Evolutionary conservation across 2,888 invertebrate species (phyloP).

Genomic region (Scaptodrosophila latifasciaeformis): DNA sequence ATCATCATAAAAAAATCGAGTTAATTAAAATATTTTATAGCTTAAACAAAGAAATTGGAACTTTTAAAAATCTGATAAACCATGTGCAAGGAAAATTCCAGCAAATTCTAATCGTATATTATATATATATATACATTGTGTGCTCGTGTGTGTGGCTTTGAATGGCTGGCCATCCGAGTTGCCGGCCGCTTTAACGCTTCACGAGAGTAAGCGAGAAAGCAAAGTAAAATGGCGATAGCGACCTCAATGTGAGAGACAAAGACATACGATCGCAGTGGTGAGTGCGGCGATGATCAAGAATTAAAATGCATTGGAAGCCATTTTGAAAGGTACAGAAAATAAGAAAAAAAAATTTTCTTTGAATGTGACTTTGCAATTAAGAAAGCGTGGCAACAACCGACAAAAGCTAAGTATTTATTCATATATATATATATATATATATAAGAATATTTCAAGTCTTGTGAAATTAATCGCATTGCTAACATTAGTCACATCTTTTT

Average conservation of each 20-base stretch:
- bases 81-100: constrained; percentile 53
- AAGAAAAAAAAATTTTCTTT: no score
- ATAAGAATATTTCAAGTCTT: no score
- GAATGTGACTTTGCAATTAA: no score
- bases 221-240: constrained; percentile 51
- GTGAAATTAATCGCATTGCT: neutral
- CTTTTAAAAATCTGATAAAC: constrained; percentile 10
- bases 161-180: constrained; percentile 34
- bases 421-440: no score
- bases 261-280: constrained; percentile 40
- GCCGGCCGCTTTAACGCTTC: constrained; percentile 46
- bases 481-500: constrained; percentile 41
- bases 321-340: constrained; percentile 10
- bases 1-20: constrained; percentile 71
- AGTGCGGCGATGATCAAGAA: constrained; percentile 30
- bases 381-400: no score
- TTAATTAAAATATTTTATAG: constrained; percentile 2
- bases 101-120: constrained; percentile 42
- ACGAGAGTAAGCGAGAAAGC: constrained; percentile 32
- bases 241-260: constrained; percentile 26
- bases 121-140: constrained; percentile 22
- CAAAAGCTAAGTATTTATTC: no score
- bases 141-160: constrained; percentile 20
- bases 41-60: neutral
- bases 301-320: constrained; percentile 5